Evolutionary conservation across 2,888 invertebrate species (phyloP).

Genomic region (Amphimallon solstitiale): DNA sequence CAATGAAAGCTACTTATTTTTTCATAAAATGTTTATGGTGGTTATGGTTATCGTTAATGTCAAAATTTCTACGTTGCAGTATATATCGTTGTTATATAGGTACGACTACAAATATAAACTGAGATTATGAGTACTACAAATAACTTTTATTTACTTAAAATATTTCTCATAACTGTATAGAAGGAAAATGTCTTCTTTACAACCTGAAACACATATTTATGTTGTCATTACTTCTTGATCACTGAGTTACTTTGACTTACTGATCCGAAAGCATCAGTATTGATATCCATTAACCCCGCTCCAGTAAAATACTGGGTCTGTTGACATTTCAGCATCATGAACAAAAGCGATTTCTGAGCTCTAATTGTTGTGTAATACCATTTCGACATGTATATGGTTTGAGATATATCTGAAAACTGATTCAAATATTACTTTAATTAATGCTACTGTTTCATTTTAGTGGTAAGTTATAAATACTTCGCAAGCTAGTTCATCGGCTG

Average conservation of each 20-base stretch:
- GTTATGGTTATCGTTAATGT: too few relatives aligned
- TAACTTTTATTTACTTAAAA: neutral
- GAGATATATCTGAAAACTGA: neutral
- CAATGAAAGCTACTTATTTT: too few relatives aligned
- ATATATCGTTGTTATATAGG: too few relatives aligned
- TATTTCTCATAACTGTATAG: neutral
- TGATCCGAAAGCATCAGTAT: constrained; percentile 33
- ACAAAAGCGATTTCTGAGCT: constrained; percentile 9
- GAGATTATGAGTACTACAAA: too few relatives aligned
- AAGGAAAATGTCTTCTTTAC: neutral
- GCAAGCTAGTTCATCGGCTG: too few relatives aligned
- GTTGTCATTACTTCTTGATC: neutral
- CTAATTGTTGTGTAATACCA: constrained; percentile 14
- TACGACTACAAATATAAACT: too few relatives aligned
- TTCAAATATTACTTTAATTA: neutral
- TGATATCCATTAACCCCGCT: constrained; percentile 35
- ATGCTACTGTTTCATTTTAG: neutral
- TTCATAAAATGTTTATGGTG: too few relatives aligned
- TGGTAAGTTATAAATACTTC: too few relatives aligned
- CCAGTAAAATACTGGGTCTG: constrained; percentile 15
- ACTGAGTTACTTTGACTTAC: neutral
- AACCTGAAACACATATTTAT: neutral
- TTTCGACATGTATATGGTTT: constrained; percentile 16
- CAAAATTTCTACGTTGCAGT: too few relatives aligned
- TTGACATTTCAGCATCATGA: constrained; percentile 34